Evolutionary conservation across 2,113 vertebrate genomes (phyloP).

Genomic region (Nothocercus julius): DNA sequence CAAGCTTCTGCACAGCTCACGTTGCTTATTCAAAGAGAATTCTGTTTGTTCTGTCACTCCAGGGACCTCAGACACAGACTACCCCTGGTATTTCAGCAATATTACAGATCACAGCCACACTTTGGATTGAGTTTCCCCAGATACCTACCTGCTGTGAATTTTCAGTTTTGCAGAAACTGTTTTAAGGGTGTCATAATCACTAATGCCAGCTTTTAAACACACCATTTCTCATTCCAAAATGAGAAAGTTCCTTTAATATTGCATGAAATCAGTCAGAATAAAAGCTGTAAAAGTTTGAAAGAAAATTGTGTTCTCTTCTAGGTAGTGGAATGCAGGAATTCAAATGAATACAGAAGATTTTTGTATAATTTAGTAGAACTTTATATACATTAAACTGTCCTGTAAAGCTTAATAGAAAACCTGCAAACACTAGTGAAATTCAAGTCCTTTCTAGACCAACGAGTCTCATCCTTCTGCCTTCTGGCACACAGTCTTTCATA

Average conservation of each 20-base stretch:
- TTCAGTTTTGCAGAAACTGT: background rate
- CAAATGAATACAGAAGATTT: background rate
- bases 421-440: background rate
- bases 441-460: background rate
- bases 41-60: accelerated
- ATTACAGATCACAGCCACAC: background rate
- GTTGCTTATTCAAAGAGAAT: background rate
- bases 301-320: background rate
- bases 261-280: background rate
- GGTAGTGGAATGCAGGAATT: background rate
- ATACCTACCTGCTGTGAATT: background rate
- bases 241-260: background rate
- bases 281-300: background rate
- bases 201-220: background rate
- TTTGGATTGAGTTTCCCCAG: background rate
- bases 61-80: background rate
- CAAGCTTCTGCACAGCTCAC: background rate
- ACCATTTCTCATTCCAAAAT: background rate
- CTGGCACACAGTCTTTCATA: background rate
- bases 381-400: background rate
- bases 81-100: background rate
- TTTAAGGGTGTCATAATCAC: background rate
- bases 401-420: background rate
- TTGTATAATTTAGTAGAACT: background rate
- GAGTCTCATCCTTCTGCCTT: background rate